Conservation (phyloP, 1,140 invertebrate species). For the Polypedilum pembai region DNA sequence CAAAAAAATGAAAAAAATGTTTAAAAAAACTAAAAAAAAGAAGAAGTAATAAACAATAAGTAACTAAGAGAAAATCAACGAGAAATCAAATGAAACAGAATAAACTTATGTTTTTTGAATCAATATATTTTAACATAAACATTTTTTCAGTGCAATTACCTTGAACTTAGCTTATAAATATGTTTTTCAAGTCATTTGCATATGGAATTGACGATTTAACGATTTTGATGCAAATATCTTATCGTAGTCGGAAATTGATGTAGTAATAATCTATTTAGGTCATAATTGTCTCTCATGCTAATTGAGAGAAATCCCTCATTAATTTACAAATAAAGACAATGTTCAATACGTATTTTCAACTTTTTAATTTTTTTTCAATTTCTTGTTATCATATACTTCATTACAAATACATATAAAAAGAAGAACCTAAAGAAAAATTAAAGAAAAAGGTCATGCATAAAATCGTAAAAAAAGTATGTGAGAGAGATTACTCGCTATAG, state of each 20-base stretch:
- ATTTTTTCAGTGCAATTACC: not conserved
- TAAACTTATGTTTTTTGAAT: not conserved
- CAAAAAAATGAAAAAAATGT: slow-evolving; percentile 28
- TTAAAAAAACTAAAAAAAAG: slow-evolving; percentile 19
- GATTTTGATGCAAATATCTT: not conserved
- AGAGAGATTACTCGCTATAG: not conserved
- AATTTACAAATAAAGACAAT: not conserved
- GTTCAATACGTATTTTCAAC: not conserved
- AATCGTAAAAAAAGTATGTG: not conserved
- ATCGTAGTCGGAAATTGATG: not conserved
- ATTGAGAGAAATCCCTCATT: not conserved
- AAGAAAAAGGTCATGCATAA: slow-evolving; percentile 4
- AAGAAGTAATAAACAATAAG: slow-evolving; percentile 26
- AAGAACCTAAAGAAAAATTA: slow-evolving; percentile 5
- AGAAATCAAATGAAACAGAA: slow-evolving; percentile 26
- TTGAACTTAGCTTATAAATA: not conserved
- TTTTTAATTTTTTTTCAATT: not conserved
- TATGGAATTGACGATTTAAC: not conserved
- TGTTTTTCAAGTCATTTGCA: not conserved
- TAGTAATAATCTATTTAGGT: not conserved
- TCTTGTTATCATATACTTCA: not conserved
- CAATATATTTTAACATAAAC: no score
- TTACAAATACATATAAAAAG: slow-evolving; percentile 19
- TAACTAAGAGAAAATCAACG: slow-evolving; percentile 14
- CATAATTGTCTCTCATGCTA: not conserved